Percentiles rank a stretch among this genome's conserved stretches.
Conservation (phyloP, 2,113 vertebrate species). For the Vombatus ursinus region DNA sequence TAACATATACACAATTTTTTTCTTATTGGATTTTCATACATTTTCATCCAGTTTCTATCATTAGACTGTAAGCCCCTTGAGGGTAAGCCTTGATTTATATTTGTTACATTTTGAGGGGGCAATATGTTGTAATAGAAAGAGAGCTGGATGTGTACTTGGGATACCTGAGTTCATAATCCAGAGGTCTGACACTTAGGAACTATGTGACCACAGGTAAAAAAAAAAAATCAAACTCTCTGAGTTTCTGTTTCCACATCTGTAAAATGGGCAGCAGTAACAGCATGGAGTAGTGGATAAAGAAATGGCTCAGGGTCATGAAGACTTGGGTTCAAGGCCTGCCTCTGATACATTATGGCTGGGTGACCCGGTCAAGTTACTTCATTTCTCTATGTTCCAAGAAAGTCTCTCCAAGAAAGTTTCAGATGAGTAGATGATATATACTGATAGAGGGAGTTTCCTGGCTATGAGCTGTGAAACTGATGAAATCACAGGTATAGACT, state of each 20-base stretch:
- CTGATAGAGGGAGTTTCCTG: neutral
- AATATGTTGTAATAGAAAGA: neutral
- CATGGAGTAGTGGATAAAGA: neutral
- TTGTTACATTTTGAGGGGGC: neutral
- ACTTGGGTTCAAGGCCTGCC: neutral
- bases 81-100: neutral
- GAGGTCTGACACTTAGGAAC: neutral
- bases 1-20: neutral
- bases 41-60: neutral
- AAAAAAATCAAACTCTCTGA: neutral
- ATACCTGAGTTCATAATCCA: neutral
- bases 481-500: neutral
- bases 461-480: neutral
- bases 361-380: neutral
- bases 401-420: neutral
- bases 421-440: neutral
- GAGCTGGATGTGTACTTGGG: neutral
- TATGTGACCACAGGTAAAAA: neutral
- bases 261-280: neutral
- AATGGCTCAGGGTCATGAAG: neutral
- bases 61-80: neutral
- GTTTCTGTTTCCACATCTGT: neutral
- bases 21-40: neutral
- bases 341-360: neutral
- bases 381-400: neutral